Evolutionary conservation across 1,140 invertebrate species (phyloP).

Genomic region (Brachionus sp.): DNA sequence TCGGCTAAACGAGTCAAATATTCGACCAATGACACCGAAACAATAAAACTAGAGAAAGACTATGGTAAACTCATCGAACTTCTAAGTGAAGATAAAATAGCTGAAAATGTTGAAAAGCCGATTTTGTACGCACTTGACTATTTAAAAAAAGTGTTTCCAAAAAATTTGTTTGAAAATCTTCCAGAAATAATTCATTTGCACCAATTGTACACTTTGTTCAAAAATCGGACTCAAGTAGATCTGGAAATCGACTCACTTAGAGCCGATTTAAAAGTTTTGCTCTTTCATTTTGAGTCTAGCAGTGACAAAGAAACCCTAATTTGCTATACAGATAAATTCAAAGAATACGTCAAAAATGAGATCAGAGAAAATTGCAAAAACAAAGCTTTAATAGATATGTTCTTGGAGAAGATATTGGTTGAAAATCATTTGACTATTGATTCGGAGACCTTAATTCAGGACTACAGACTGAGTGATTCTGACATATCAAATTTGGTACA

Average conservation of each 20-base stretch:
- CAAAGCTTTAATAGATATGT: background rate
- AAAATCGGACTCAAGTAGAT: constrained; percentile 24
- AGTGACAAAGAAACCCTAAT: background rate
- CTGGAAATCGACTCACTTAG: background rate
- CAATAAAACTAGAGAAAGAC: background rate
- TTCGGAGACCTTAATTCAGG: background rate
- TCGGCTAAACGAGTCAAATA: background rate
- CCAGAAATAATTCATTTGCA: constrained; percentile 21
- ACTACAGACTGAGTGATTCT: background rate
- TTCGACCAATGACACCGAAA: background rate
- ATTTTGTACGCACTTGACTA: background rate
- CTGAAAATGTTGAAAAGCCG: background rate
- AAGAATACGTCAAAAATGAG: background rate
- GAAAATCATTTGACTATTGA: background rate
- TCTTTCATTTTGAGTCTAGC: constrained; percentile 24
- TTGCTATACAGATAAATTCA: constrained; percentile 12
- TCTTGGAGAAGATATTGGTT: background rate
- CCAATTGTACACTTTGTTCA: constrained; percentile 28
- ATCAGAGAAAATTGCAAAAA: background rate
- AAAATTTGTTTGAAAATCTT: constrained; percentile 28
- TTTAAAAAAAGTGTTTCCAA: background rate
- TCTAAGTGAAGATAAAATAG: background rate
- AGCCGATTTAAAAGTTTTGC: background rate
- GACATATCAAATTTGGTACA: constrained; percentile 23
- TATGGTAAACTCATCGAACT: background rate